Evolutionary conservation across 2,113 vertebrate genomes (phyloP).

Genomic region (Piliocolobus tephrosceles): DNA sequence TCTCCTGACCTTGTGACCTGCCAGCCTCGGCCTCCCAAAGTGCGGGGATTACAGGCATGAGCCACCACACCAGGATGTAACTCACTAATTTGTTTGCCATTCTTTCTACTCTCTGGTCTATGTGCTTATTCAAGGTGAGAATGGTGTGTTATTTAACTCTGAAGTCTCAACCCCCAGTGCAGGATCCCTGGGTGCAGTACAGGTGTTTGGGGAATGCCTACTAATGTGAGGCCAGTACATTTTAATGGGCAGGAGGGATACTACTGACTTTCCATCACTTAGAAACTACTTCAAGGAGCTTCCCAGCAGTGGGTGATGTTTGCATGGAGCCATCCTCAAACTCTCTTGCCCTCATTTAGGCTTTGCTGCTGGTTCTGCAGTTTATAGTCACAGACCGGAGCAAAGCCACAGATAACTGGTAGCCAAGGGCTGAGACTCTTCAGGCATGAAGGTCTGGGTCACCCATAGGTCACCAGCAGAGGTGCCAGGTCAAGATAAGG

Average conservation of each 20-base stretch:
- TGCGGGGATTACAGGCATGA: too few relatives aligned
- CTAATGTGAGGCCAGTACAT: not conserved
- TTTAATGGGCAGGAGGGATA: not conserved
- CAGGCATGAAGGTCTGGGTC: not conserved
- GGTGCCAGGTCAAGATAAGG: not conserved
- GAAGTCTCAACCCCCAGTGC: accelerated
- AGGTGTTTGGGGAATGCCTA: too few relatives aligned
- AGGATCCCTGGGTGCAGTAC: accelerated
- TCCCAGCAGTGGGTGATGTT: accelerated
- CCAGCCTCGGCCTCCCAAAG: too few relatives aligned
- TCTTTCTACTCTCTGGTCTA: accelerated
- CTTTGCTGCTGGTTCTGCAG: not conserved
- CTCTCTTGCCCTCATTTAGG: accelerated
- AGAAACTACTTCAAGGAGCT: not conserved
- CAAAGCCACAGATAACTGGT: too few relatives aligned
- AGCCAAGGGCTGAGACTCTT: too few relatives aligned
- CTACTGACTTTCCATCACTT: accelerated
- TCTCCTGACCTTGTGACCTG: too few relatives aligned
- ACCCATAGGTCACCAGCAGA: not conserved
- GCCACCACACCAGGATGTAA: too few relatives aligned
- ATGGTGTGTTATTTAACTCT: too few relatives aligned
- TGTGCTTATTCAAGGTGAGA: not conserved
- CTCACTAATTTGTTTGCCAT: too few relatives aligned
- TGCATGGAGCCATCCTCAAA: accelerated
- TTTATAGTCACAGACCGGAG: not conserved